Conservation (phyloP, 2,113 vertebrate species). For the Gymnocephalus cernua region DNA sequence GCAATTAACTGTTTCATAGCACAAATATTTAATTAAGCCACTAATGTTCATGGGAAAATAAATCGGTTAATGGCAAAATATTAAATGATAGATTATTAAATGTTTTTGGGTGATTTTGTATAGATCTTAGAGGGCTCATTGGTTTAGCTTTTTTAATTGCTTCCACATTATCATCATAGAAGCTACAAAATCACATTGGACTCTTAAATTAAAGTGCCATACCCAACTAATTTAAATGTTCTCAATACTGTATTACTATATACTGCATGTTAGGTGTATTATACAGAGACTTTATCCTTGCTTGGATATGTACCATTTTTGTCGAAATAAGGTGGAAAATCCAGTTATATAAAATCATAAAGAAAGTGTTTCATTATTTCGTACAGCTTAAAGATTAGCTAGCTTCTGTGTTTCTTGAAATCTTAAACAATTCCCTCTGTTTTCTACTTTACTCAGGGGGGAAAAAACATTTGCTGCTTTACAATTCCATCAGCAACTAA, state of each 20-base stretch:
- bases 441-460: constrained; percentile 15
- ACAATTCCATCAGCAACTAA: constrained; percentile 37
- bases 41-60: not conserved
- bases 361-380: constrained; percentile 37
- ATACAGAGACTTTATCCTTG: not conserved
- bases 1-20: not conserved
- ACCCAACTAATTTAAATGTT: not conserved
- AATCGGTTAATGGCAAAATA: not conserved
- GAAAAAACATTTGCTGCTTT: constrained; percentile 26
- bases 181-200: not conserved
- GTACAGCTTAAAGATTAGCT: constrained; percentile 23
- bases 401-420: constrained; percentile 38
- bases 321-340: constrained; percentile 10
- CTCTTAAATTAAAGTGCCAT: not conserved
- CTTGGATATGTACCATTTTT: not conserved
- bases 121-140: no score
- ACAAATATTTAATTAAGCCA: not conserved
- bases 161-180: not conserved
- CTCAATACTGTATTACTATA: not conserved
- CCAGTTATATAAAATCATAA: constrained; percentile 26
- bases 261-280: not conserved
- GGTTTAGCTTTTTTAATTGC: not conserved
- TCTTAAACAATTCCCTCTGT: constrained; percentile 30
- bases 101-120: not conserved
- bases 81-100: not conserved